These are phyloP conservation scores for Marmota flaviventris DNA, from an alignment of 2,113 vertebrate species.

Conservation along the genomic window DNA sequence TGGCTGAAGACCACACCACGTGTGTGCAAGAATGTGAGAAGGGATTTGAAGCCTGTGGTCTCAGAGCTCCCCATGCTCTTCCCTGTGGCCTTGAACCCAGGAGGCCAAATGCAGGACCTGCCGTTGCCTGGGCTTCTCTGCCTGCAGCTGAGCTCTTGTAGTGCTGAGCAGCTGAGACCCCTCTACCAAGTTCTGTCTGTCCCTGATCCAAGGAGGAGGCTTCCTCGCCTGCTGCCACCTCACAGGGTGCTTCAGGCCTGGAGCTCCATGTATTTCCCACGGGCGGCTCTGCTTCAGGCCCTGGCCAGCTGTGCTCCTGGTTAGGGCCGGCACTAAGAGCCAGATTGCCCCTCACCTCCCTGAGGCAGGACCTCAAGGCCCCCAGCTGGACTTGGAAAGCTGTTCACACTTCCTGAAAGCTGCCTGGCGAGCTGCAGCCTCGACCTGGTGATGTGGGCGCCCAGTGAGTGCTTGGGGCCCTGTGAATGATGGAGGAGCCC, in stretches of 20 bases:
- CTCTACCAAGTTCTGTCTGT: neutral
- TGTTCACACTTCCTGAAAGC: neutral
- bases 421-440: neutral
- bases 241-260: neutral
- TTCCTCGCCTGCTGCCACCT: neutral
- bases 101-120: neutral
- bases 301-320: no score
- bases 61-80: neutral
- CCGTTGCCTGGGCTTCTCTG: neutral
- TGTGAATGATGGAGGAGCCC: neutral
- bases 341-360: neutral
- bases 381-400: neutral
- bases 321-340: neutral
- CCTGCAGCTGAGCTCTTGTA: neutral
- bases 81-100: no score
- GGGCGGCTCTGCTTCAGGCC: neutral
- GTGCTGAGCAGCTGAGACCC: neutral
- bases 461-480: neutral
- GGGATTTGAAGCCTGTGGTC: neutral
- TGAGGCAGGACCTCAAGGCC: neutral
- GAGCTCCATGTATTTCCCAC: no score
- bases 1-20: no score
- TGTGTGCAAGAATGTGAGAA: no score
- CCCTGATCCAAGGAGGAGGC: neutral
- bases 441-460: neutral